Evolutionary conservation across 1,140 invertebrate species (phyloP), one percentile per base, ranked within the genome.

Genomic region (Eurosta solidaginis): DNA sequence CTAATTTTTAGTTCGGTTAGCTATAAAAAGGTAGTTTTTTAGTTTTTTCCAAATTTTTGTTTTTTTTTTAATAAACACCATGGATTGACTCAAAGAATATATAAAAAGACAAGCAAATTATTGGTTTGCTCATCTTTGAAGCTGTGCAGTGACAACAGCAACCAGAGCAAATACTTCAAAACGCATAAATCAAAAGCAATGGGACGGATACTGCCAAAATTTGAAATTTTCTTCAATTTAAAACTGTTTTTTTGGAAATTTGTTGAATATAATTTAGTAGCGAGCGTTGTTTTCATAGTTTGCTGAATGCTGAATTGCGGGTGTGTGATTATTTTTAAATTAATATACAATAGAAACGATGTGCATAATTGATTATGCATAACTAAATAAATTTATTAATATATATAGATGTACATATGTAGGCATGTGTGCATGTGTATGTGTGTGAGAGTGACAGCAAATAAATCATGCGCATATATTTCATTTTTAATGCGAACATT

Each of bases 271-370:
- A 47, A n/a, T 47, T 47, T 47, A 47, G 45, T 12, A 47, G 45
- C 7, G 12, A 47, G 45, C 45, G 45, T 4, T 47, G 45, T 12
- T 3, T 47, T 12, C 45, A 47, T 20, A 22, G 33, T 68, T 36
- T 9, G 59, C 59, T 40, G 59, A 68, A 68, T 9, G 59, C 59
- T 40, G 59, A 68, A 68, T 40, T 68, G 59, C 40, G 59, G 59
- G 59, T 68, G n/a, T n/a, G 59, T 68, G 59, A 68, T 68, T 68
- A 68, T 68, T 68, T 68, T 40, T 68, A 68, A 68, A 68, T 68
- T 29, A 68, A 68, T 68, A n/a, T 40, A 68, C 59, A 68, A 68
- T 68, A 68, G 59, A 59, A 42, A 22, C 40, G n/a, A 68, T 68
- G 33, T 40, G 59, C 59, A 68, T 68, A 68, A 68, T 22, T 42